A percentile compares a stretch with the other conserved stretches of the same genome.
Conservation (phyloP, 2,888 invertebrate genomes). For the Himalopsyche tibetana region DNA sequence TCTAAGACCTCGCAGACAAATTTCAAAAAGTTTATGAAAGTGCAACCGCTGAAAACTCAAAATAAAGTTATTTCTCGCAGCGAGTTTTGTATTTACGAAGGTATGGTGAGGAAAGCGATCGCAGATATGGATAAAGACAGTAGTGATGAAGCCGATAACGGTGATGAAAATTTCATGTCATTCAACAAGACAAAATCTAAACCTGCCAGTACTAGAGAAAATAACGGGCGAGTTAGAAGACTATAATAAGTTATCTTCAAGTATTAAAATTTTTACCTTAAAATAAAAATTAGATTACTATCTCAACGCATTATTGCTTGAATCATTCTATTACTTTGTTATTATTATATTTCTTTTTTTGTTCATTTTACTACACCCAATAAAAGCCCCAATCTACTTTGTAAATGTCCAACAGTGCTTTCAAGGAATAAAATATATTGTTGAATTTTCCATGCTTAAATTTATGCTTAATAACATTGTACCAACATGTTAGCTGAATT, state of each 20-base stretch:
- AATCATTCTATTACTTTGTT: too few species aligned
- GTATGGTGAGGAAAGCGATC: slow-evolving; percentile 44
- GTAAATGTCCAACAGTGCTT: too few species aligned
- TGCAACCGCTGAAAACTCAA: slow-evolving; percentile 56
- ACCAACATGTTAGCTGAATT: too few species aligned
- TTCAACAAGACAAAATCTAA: slow-evolving; percentile 63
- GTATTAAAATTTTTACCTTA: slow-evolving; percentile 45
- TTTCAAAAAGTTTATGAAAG: slow-evolving; percentile 64
- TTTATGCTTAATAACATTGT: too few species aligned
- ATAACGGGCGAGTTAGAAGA: slow-evolving; percentile 65
- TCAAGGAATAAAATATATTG: too few species aligned
- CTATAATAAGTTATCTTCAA: slow-evolving; percentile 64
- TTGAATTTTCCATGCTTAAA: too few species aligned
- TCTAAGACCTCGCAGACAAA: slow-evolving; percentile 13
- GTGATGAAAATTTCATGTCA: slow-evolving; percentile 41
- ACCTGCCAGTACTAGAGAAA: slow-evolving; percentile 63
- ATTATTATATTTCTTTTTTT: too few species aligned
- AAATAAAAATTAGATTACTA: too few species aligned
- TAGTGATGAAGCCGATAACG: slow-evolving; percentile 55
- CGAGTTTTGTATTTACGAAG: slow-evolving; percentile 58
- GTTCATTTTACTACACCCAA: too few species aligned
- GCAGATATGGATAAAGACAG: slow-evolving; percentile 45
- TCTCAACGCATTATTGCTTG: too few species aligned
- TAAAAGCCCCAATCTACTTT: too few species aligned
- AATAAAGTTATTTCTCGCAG: slow-evolving; percentile 52